phyloP scores from a whole-genome alignment of 2,113 vertebrate species.

The Nyctereutes procyonoides region DNA sequence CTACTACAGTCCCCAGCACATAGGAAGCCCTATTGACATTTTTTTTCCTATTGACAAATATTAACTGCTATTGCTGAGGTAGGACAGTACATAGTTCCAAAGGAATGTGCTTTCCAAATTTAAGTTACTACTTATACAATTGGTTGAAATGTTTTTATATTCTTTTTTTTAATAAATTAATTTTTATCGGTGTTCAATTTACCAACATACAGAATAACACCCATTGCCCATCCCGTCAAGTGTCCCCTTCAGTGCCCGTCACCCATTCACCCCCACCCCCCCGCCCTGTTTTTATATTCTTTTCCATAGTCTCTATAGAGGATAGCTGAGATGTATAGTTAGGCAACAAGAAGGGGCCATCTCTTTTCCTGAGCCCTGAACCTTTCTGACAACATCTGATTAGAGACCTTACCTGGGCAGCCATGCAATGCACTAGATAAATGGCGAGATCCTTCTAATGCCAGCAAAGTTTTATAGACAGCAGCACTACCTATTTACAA shows the following conservation, averaged over 20 bases:
- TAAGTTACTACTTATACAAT: not conserved
- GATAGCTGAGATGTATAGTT: not conserved
- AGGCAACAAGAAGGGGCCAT: conserved; percentile 9
- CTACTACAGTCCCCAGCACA: not conserved
- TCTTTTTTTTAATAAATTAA: no score
- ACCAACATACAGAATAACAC: no score
- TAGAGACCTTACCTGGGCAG: conserved; percentile 54
- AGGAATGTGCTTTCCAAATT: not conserved
- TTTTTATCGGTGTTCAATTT: no score
- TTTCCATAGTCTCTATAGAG: not conserved
- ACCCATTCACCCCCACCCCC: no score
- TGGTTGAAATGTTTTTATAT: not conserved
- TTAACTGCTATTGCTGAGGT: not conserved
- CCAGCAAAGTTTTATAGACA: conserved; percentile 76
- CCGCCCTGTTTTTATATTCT: no score
- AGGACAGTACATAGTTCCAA: not conserved
- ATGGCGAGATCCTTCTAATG: conserved; percentile 75
- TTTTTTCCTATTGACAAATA: not conserved
- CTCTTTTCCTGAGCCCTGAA: conserved; percentile 73
- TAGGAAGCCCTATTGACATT: not conserved
- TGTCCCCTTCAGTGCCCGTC: no score
- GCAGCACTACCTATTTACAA: conserved; percentile 79
- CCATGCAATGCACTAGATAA: conserved; percentile 60
- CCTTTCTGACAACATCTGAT: conserved; percentile 63
- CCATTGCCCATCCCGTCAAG: no score